Evolutionary conservation across 2,797 vertebrate genomes (phyloP), one percentile per base, ranked within the genome.

Genomic region (Anas bernieri): DNA sequence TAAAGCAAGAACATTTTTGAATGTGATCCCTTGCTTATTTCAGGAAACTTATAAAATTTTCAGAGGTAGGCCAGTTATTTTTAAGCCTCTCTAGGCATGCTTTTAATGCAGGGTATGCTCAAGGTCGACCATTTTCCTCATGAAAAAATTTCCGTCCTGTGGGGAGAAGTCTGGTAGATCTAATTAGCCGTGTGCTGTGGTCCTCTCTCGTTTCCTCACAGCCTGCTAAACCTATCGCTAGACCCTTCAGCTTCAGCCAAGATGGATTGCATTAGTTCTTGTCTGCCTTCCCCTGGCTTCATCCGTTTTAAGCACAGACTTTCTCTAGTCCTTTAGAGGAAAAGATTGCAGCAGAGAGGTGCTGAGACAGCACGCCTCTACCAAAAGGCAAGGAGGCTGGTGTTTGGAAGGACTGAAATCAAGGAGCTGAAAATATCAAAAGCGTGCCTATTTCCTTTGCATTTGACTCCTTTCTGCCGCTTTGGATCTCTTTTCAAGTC

Each of bases 1-100:
- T 54, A 92, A 67, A 74, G 77, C 28, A 85, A 55, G 94, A 92
- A 89, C 88, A 88, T 67, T 93, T 93, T 76, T 81, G 80, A 93
- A 81, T 92, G 88, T 93, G 94, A 94, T 95, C 91, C 5, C 7
- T 59, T 90, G 68, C 77, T 85, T 97, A 95, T 97, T 96, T 96
- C 77, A 58, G 87, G 86, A 90, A 93, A 62, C 75, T 83, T 93
- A 93, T 90, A 94, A 93, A 93, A 92, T 91, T 93, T 96, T 93
- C 79, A 96, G 90, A 93, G 93, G 76, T 93, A 95, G 92, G 91
- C 41, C 90, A 86, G 92, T 94, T 97, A 95, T 96, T 95, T 96
- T 96, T 95, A 96, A 96, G 76, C 81, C 45, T 85, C 86, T 92
- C 80, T 92, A 84, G 93, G 77, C 83, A 59, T 45, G 28, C 61